A percentile compares a stretch with the other conserved stretches of the same genome.
Conservation (phyloP, 2,888 invertebrate species). For the Thereva nobilitata region DNA sequence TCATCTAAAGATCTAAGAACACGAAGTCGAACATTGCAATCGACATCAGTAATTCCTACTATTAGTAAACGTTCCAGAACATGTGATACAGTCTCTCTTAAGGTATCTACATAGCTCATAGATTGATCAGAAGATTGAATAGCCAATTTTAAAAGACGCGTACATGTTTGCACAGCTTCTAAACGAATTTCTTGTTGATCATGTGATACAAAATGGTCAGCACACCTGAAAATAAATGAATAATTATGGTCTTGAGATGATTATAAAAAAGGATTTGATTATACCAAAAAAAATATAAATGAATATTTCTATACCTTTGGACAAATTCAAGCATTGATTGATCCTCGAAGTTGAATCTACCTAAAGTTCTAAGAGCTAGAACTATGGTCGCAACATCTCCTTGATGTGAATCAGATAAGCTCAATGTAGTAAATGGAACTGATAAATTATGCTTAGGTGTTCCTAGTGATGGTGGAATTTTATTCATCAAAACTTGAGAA, state of each 20-base stretch:
- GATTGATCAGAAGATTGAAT: conserved; percentile 65
- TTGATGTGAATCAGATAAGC: conserved; percentile 56
- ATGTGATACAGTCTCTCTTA: conserved; percentile 86
- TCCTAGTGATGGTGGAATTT: conserved; percentile 74
- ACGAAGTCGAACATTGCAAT: conserved; percentile 91
- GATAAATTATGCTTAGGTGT: conserved; percentile 66
- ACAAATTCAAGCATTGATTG: conserved; percentile 91
- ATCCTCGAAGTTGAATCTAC: conserved; percentile 88
- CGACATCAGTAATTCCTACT: conserved; percentile 94
- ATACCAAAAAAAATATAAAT: not conserved
- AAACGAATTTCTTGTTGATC: conserved; percentile 90
- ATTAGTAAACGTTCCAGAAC: conserved; percentile 88
- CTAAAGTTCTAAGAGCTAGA: conserved; percentile 88
- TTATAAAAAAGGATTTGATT: no score
- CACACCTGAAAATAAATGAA: conserved; percentile 64
- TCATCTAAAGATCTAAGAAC: conserved; percentile 89
- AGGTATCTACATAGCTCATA: conserved; percentile 73
- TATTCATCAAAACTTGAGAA: conserved; percentile 87
- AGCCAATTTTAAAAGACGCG: conserved; percentile 83
- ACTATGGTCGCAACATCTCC: conserved; percentile 82
- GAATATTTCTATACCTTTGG: conserved; percentile 58
- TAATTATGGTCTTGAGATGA: no score
- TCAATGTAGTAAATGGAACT: conserved; percentile 55
- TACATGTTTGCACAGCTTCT: conserved; percentile 94
- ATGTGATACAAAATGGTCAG: conserved; percentile 86